These are phyloP conservation scores for Drosophila recens DNA, from an alignment of 2,888 invertebrate genomes.

Conservation along the genomic window DNA sequence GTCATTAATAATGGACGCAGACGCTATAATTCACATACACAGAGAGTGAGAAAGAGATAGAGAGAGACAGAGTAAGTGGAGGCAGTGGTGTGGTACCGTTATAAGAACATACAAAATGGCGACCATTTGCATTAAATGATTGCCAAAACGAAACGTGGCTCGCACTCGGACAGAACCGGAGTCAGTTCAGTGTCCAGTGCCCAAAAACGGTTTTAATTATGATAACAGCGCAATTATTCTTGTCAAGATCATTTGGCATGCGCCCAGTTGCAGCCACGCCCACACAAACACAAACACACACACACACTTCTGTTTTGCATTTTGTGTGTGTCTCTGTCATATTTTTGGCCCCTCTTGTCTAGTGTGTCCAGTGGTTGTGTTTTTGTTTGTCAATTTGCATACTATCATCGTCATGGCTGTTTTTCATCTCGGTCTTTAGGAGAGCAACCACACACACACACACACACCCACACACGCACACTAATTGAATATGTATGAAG, in stretches of 20 bases:
- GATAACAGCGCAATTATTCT: slow-evolving; percentile 84
- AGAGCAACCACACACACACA: slow-evolving; percentile 39
- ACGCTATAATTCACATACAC: slow-evolving; percentile 61
- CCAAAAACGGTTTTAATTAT: slow-evolving; percentile 83
- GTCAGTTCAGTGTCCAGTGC: slow-evolving; percentile 39
- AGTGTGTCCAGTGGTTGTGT: slow-evolving; percentile 56
- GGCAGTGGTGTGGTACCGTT: slow-evolving; percentile 35
- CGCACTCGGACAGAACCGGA: slow-evolving; percentile 1
- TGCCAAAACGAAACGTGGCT: slow-evolving; percentile 66
- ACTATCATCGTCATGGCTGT: slow-evolving; percentile 82
- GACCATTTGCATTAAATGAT: slow-evolving; percentile 80
- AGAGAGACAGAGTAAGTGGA: slow-evolving; percentile 1
- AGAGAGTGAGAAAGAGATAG: background rate
- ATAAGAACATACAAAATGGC: slow-evolving; percentile 75
- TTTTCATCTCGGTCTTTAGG: slow-evolving; percentile 64
- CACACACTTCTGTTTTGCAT: slow-evolving; percentile 56
- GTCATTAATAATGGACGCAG: slow-evolving; percentile 72
- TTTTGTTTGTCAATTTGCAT: slow-evolving; percentile 83
- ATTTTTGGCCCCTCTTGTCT: slow-evolving; percentile 58
- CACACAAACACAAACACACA: slow-evolving; percentile 23
- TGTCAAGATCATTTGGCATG: slow-evolving; percentile 82
- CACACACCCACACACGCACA: slow-evolving; percentile 54
- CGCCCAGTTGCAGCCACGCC: slow-evolving; percentile 52
- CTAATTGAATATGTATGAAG: slow-evolving; percentile 82
- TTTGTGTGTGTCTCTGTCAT: slow-evolving; percentile 70